Conservation (phyloP, 2,113 vertebrate genomes). For the Amia ocellicauda region DNA sequence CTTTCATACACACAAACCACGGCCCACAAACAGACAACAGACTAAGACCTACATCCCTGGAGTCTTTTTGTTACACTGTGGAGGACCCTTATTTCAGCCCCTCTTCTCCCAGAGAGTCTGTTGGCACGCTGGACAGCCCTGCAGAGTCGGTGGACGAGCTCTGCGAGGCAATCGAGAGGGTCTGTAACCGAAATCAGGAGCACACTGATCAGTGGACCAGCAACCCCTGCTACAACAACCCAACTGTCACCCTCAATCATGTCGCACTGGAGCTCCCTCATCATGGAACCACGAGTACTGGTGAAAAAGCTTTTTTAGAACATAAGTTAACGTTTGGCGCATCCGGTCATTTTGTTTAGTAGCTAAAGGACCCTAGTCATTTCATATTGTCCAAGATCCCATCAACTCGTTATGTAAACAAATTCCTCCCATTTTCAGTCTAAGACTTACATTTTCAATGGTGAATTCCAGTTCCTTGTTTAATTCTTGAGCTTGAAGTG, state of each 20-base stretch:
- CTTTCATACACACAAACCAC: neutral
- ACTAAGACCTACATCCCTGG: neutral
- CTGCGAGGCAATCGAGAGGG: neutral
- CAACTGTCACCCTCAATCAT: slow-evolving; percentile 35
- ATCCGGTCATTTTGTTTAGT: no score
- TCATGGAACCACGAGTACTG: slow-evolving; percentile 26
- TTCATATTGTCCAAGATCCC: no score
- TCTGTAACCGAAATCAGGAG: neutral
- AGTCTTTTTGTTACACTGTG: slow-evolving; percentile 47
- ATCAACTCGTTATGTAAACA: no score
- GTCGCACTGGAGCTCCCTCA: slow-evolving; percentile 24
- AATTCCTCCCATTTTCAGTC: no score
- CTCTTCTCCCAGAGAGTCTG: slow-evolving; percentile 9
- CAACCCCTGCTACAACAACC: slow-evolving; percentile 8
- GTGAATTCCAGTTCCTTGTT: no score
- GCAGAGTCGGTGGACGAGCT: neutral
- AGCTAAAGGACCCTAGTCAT: no score
- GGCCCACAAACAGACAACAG: neutral
- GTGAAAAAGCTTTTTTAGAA: slow-evolving; percentile 31
- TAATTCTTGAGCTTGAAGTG: no score
- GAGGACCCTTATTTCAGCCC: slow-evolving; percentile 68
- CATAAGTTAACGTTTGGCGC: no score
- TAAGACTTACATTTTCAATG: no score
- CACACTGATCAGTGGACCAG: neutral
- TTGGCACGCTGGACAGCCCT: neutral